These are phyloP conservation scores for Enoplosus armatus DNA, from an alignment of 2,797 vertebrate species.

Conservation along the genomic window DNA sequence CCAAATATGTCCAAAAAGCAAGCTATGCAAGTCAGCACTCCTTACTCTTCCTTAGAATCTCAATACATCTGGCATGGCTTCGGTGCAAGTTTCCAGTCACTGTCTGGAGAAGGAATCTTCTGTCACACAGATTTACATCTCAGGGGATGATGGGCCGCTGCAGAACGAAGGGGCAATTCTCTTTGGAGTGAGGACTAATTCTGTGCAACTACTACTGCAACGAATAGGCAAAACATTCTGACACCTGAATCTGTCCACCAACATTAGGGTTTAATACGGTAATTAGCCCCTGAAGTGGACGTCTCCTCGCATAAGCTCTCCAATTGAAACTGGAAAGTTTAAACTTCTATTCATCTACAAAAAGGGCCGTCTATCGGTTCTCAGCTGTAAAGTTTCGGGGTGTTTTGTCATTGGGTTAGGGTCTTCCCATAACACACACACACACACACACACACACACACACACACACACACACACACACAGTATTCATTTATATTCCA, in stretches of 20 bases:
- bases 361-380: neutral
- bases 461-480: too few species aligned
- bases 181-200: neutral
- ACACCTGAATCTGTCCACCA: conserved; percentile 15
- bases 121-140: neutral
- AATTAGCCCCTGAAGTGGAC: conserved; percentile 45
- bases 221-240: conserved; percentile 17
- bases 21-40: neutral
- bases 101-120: conserved; percentile 7
- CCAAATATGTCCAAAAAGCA: conserved; percentile 3
- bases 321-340: conserved; percentile 18
- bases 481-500: neutral
- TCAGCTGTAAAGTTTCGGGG: neutral
- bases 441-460: too few species aligned
- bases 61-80: neutral
- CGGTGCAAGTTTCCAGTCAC: conserved; percentile 7
- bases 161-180: neutral
- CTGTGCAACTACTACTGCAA: neutral
- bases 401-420: conserved; percentile 13
- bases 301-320: neutral
- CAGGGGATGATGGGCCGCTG: conserved; percentile 1
- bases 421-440: too few species aligned
- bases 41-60: neutral
- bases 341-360: conserved; percentile 23
- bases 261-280: conserved; percentile 15